phyloP scores from a whole-genome alignment of 2,113 vertebrate genomes.

The Castor canadensis region DNA sequence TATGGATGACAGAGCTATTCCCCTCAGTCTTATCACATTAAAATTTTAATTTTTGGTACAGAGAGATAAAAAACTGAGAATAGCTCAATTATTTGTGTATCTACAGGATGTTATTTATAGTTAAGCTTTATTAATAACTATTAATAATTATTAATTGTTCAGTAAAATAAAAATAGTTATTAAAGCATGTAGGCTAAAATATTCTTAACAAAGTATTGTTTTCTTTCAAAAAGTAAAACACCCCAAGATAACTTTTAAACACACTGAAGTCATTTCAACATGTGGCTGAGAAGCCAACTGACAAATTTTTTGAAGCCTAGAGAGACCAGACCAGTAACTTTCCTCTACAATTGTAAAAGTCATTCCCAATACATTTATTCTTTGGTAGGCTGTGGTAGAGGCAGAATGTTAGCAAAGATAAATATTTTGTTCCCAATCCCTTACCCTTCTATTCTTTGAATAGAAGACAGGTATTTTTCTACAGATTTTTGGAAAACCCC shows the following conservation, averaged over 20 bases:
- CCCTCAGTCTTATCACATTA: not conserved
- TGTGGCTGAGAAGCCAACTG: not conserved
- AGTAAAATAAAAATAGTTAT: not conserved
- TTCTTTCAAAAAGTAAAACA: not conserved
- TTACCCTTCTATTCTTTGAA: not conserved
- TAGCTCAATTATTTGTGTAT: not conserved
- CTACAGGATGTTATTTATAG: not conserved
- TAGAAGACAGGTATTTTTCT: not conserved
- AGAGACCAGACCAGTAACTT: not conserved
- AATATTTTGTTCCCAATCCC: not conserved
- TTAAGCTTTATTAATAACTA: not conserved
- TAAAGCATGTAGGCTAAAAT: not conserved
- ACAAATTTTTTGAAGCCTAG: not conserved
- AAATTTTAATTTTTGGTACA: not conserved
- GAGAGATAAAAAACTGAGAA: not conserved
- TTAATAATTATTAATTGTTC: no score
- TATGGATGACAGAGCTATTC: not conserved
- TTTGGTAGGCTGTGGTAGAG: not conserved
- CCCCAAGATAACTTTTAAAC: not conserved
- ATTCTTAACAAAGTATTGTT: not conserved
- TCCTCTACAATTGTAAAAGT: not conserved
- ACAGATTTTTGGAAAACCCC: not conserved
- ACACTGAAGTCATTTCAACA: not conserved
- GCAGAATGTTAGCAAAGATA: not conserved
- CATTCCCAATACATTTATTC: not conserved